Evolutionary conservation across 2,888 invertebrate species (phyloP).

Genomic region (Nomada lathburiana): DNA sequence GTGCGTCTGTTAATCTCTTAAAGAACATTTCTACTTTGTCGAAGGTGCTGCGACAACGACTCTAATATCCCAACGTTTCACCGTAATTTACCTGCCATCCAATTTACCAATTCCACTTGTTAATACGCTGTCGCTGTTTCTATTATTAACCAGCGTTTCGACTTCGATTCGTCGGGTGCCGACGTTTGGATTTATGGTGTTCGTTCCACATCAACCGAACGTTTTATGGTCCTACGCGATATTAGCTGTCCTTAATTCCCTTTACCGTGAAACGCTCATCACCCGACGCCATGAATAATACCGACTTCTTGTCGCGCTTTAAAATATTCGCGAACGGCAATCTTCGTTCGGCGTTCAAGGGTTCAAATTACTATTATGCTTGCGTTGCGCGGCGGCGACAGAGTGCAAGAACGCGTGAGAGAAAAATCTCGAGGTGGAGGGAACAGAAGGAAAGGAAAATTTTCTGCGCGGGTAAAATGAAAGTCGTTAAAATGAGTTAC

Average conservation of each 20-base stretch:
- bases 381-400: neutral
- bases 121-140: constrained; percentile 1
- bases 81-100: neutral
- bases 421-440: neutral
- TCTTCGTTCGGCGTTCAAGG: neutral
- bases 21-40: neutral
- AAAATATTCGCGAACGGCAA: constrained; percentile 2
- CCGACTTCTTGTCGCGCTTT: constrained; percentile 10
- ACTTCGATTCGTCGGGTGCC: neutral
- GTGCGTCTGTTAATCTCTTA: neutral
- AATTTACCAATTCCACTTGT: constrained; percentile 8
- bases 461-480: neutral
- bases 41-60: neutral
- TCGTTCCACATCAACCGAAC: constrained; percentile 9
- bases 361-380: constrained; percentile 1
- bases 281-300: constrained; percentile 12
- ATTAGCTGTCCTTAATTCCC: constrained; percentile 24
- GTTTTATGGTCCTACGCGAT: neutral
- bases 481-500: neutral
- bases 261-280: constrained; percentile 5
- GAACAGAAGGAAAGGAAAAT: too few species aligned
- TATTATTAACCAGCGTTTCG: neutral
- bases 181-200: constrained; percentile 24
- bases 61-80: neutral
- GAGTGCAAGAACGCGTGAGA: neutral